Conservation (phyloP, 1,140 invertebrate genomes). For the Trichonephila inaurata region DNA sequence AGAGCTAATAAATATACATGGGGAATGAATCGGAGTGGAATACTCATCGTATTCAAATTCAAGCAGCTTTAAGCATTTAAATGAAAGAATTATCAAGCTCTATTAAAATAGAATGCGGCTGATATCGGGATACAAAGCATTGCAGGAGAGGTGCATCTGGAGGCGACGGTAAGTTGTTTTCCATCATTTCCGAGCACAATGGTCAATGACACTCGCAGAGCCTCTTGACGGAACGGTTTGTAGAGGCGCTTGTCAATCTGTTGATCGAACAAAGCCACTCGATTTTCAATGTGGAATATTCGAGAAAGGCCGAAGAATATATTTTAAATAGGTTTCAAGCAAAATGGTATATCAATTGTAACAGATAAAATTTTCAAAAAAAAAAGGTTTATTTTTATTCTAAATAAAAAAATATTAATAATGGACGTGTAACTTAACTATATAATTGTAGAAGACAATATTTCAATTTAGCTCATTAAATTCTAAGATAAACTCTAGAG, state of each 20-base stretch:
- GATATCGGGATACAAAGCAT: neutral
- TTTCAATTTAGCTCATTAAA: too few relatives aligned
- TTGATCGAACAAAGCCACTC: constrained; percentile 9
- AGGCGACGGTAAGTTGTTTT: constrained; percentile 14
- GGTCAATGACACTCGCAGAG: neutral
- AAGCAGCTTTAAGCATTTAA: neutral
- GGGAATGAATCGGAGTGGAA: neutral
- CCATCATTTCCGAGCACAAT: neutral
- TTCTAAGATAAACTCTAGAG: too few relatives aligned
- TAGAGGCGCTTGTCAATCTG: constrained; percentile 18
- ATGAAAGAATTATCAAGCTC: neutral
- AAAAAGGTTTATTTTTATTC: too few relatives aligned
- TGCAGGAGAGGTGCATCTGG: neutral
- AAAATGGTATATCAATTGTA: too few relatives aligned
- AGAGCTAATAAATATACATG: neutral
- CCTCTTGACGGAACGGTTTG: neutral
- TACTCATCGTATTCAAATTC: neutral
- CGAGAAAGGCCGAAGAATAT: neutral
- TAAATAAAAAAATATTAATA: too few relatives aligned
- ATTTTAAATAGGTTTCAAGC: neutral
- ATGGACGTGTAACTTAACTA: too few relatives aligned
- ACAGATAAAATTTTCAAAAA: too few relatives aligned
- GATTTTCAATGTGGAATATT: neutral
- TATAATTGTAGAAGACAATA: too few relatives aligned
- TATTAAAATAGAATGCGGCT: neutral